phyloP scores from a whole-genome alignment of 2,888 invertebrate genomes.

The Coelinius sp. region DNA sequence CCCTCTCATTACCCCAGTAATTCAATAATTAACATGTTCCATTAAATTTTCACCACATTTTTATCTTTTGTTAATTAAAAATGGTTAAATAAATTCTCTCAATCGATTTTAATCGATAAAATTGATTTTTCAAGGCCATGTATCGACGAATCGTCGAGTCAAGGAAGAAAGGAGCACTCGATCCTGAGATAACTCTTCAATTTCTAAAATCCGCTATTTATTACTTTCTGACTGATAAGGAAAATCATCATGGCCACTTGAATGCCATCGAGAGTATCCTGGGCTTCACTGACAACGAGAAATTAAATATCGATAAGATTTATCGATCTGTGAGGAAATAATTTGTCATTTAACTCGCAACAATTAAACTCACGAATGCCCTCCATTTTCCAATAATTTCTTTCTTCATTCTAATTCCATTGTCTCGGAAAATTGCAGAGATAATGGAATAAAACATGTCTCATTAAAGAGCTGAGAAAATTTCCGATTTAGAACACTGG shows the following conservation, averaged over 20 bases:
- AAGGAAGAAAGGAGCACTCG: conserved; percentile 81
- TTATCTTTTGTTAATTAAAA: too few species aligned
- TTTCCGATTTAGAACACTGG: neutral
- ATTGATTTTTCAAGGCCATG: conserved; percentile 79
- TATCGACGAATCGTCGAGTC: conserved; percentile 87
- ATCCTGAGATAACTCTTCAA: conserved; percentile 92
- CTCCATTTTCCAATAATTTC: neutral
- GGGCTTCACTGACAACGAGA: conserved; percentile 87
- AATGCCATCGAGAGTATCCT: conserved; percentile 93
- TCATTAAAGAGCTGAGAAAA: neutral
- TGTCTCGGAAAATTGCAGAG: neutral
- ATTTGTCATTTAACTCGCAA: conserved; percentile 11
- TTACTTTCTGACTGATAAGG: conserved; percentile 91
- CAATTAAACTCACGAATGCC: conserved; percentile 2
- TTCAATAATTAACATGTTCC: too few species aligned
- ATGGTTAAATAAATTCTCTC: too few species aligned
- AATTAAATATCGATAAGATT: conserved; percentile 81
- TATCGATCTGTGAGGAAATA: conserved; percentile 52
- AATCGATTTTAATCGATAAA: neutral
- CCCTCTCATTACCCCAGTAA: too few species aligned
- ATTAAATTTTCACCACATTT: too few species aligned
- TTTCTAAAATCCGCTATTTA: conserved; percentile 94
- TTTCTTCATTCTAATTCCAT: neutral
- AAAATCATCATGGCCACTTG: conserved; percentile 90
- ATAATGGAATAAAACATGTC: neutral